Conservation (phyloP, 1,140 invertebrate genomes). For the Oscheius sp. region DNA sequence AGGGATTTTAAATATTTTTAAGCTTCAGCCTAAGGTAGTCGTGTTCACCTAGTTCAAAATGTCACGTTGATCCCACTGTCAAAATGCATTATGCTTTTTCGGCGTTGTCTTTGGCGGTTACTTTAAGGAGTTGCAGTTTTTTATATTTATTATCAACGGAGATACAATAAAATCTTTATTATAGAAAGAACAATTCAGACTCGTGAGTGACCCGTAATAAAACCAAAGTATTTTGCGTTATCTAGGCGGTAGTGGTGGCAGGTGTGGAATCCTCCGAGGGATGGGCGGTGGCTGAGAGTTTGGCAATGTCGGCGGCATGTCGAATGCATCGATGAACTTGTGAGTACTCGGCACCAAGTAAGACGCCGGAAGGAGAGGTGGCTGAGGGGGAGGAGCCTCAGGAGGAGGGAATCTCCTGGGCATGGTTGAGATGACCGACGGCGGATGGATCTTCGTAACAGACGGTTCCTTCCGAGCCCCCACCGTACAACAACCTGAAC, state of each 20-base stretch:
- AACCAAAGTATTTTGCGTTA: too few relatives aligned
- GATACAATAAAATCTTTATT: too few relatives aligned
- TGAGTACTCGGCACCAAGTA: not conserved
- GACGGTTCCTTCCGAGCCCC: not conserved
- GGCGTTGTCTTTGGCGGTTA: too few relatives aligned
- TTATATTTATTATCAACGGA: too few relatives aligned
- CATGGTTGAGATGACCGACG: not conserved
- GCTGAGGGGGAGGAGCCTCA: not conserved
- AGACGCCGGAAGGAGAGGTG: not conserved
- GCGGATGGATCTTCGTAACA: not conserved
- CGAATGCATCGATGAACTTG: slow-evolving; percentile 1
- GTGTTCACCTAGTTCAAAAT: too few relatives aligned
- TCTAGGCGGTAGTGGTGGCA: not conserved
- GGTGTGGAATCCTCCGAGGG: not conserved
- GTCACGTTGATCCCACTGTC: too few relatives aligned
- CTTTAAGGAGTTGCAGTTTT: too few relatives aligned
- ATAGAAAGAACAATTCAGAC: too few relatives aligned
- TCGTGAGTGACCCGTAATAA: too few relatives aligned
- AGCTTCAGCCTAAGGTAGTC: too few relatives aligned
- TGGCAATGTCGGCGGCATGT: not conserved
- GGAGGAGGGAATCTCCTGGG: not conserved
- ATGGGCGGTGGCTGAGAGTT: not conserved
- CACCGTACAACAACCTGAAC: slow-evolving; percentile 4
- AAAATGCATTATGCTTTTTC: too few relatives aligned
- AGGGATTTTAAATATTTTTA: too few relatives aligned